Evolutionary conservation across 2,888 invertebrate genomes (phyloP).

Genomic region (Bhutanitis thaidina): DNA sequence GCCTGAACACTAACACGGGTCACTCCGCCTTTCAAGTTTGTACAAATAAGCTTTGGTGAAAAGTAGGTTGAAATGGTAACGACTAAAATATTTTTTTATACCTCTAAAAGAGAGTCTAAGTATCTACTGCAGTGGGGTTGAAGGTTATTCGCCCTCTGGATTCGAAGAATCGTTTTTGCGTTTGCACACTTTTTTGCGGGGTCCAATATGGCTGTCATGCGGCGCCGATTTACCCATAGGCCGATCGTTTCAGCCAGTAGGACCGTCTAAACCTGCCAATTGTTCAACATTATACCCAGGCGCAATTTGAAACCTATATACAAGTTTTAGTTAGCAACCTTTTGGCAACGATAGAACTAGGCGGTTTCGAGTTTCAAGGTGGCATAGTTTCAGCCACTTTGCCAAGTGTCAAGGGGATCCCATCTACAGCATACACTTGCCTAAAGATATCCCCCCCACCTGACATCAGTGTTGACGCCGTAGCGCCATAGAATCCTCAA

Average conservation of each 20-base stretch:
- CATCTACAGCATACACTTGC: not conserved
- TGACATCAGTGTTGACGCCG: slow-evolving; percentile 11
- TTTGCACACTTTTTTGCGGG: slow-evolving; percentile 12
- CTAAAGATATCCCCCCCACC: not conserved
- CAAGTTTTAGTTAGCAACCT: not conserved
- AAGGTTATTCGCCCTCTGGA: slow-evolving; percentile 27
- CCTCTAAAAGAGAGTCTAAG: slow-evolving; percentile 44
- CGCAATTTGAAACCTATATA: slow-evolving; percentile 1
- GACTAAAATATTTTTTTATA: no score
- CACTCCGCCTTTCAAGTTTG: no score
- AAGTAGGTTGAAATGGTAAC: no score
- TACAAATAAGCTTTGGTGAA: no score
- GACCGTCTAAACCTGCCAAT: slow-evolving; percentile 10
- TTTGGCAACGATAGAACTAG: not conserved
- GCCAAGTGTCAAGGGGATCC: not conserved
- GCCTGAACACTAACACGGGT: no score
- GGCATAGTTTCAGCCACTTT: not conserved
- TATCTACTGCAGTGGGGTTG: slow-evolving; percentile 50
- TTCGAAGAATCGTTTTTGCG: slow-evolving; percentile 15
- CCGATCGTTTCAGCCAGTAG: slow-evolving; percentile 7
- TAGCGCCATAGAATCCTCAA: slow-evolving; percentile 22
- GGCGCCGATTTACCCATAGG: not conserved
- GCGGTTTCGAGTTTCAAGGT: slow-evolving; percentile 6
- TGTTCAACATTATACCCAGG: not conserved
- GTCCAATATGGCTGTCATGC: slow-evolving; percentile 8